These are phyloP conservation scores for Formica aserva DNA, from an alignment of 2,888 invertebrate species.

Conservation along the genomic window DNA sequence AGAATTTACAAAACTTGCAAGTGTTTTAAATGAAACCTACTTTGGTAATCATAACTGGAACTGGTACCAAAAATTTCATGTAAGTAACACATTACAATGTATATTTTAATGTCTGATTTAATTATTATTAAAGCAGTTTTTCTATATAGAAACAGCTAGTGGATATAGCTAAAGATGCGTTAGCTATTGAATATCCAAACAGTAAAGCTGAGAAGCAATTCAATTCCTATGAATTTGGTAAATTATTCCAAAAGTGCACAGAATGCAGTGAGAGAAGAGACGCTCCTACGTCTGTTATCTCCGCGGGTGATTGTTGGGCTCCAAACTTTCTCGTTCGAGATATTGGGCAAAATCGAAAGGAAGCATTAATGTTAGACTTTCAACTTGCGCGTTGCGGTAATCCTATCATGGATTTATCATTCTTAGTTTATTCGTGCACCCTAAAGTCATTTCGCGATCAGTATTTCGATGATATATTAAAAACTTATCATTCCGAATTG, in stretches of 20 bases:
- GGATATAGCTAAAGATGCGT: conserved; percentile 88
- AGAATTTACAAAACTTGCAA: conserved; percentile 79
- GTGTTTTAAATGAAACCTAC: conserved; percentile 80
- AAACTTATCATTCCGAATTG: conserved; percentile 88
- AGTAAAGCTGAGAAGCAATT: conserved; percentile 88
- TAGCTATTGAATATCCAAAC: conserved; percentile 88
- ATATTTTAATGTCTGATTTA: neutral
- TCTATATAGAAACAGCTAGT: conserved; percentile 67
- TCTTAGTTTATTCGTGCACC: conserved; percentile 89
- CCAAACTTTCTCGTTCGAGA: conserved; percentile 90
- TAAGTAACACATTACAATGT: conserved; percentile 64
- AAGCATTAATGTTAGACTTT: conserved; percentile 90
- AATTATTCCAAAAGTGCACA: conserved; percentile 87
- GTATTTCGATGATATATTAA: conserved; percentile 88
- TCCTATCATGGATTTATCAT: conserved; percentile 88
- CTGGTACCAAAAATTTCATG: conserved; percentile 82
- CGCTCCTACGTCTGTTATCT: conserved; percentile 87
- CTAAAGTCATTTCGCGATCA: conserved; percentile 87
- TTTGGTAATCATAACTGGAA: conserved; percentile 75
- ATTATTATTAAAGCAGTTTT: conserved; percentile 27
- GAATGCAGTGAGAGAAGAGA: conserved; percentile 83
- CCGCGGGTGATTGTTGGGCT: conserved; percentile 92
- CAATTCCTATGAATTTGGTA: conserved; percentile 87
- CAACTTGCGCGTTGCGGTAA: conserved; percentile 88
- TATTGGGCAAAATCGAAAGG: conserved; percentile 73